These are phyloP conservation scores for Mastomys natalensis DNA, from an alignment of 2,113 vertebrate species.

Conservation along the genomic window DNA sequence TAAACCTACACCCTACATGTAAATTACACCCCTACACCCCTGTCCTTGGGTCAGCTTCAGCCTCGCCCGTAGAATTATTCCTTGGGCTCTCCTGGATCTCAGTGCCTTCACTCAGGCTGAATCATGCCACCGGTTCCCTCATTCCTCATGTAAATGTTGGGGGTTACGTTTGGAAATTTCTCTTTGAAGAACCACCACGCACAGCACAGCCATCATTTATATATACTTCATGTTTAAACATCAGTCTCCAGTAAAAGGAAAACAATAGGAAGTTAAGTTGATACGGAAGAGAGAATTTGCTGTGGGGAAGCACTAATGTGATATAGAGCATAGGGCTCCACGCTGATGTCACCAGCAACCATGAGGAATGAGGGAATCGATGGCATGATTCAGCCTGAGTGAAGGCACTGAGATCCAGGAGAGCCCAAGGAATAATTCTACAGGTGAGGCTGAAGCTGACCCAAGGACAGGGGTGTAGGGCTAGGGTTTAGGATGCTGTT, in stretches of 20 bases:
- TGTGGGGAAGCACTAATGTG: background rate
- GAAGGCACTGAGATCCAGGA: background rate
- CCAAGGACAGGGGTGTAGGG: no score
- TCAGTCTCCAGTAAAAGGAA: background rate
- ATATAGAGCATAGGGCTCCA: background rate
- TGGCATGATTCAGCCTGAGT: background rate
- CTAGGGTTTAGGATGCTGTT: background rate
- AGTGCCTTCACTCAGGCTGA: background rate
- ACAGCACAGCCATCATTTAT: background rate
- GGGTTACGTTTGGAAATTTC: conserved; percentile 8
- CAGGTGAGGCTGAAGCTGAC: background rate
- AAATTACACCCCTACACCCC: no score
- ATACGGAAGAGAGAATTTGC: background rate
- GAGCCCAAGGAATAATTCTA: background rate
- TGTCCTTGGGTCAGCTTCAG: background rate
- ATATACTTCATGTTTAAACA: conserved; percentile 16
- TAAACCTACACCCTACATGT: no score
- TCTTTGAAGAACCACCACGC: background rate
- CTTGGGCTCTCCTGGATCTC: background rate
- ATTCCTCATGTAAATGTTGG: background rate
- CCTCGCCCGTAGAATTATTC: background rate
- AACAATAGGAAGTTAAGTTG: background rate
- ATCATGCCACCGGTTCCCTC: background rate
- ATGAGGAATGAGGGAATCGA: background rate
- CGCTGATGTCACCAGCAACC: background rate